phyloP scores from a whole-genome alignment of 2,797 vertebrate genomes.

The Ispidina lecontei region DNA sequence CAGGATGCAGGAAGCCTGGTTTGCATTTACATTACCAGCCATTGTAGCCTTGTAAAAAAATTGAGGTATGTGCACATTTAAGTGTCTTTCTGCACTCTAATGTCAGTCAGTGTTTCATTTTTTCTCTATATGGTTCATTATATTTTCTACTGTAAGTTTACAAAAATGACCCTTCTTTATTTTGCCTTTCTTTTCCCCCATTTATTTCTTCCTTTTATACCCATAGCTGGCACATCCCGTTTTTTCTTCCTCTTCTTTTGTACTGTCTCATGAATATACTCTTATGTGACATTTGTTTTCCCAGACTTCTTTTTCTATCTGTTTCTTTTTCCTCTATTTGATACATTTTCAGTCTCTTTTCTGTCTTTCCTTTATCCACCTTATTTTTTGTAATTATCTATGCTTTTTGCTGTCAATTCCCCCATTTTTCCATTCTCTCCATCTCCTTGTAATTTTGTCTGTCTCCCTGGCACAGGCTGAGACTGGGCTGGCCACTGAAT shows the following conservation, averaged over 20 bases:
- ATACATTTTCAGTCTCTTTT: not conserved
- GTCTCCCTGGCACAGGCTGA: not conserved
- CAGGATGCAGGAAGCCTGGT: not conserved
- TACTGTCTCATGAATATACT: not conserved
- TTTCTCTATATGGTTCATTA: not conserved
- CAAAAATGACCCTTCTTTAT: not conserved
- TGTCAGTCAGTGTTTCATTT: not conserved
- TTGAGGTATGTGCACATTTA: fast-evolving
- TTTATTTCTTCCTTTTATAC: not conserved
- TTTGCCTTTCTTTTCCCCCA: not conserved
- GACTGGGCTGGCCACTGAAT: not conserved
- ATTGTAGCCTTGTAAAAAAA: not conserved
- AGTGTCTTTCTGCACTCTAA: not conserved
- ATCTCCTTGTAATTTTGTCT: not conserved
- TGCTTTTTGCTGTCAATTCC: not conserved
- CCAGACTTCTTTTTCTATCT: not conserved
- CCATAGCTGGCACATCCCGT: not conserved
- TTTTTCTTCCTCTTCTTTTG: not conserved
- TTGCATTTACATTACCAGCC: not conserved
- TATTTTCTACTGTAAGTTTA: not conserved
- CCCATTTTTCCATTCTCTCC: not conserved
- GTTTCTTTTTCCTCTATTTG: not conserved
- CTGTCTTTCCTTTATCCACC: not conserved
- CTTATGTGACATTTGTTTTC: not conserved
- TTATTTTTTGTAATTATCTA: not conserved